Evolutionary conservation across 2,888 invertebrate genomes (phyloP), one percentile per base, ranked within the genome.

Genomic region (Caenorhabditis angaria): DNA sequence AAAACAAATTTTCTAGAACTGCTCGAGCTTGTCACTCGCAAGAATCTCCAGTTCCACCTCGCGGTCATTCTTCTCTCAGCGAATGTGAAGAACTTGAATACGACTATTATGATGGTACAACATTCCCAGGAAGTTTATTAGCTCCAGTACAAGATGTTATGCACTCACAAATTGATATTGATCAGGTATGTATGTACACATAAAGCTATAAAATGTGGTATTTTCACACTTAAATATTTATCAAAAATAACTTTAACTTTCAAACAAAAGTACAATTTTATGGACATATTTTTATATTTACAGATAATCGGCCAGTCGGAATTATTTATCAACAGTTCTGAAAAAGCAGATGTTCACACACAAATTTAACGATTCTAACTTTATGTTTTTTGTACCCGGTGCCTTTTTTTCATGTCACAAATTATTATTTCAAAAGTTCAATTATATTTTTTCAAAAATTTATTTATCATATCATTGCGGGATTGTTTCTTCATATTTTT

Each of bases 81-180:
- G 76, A 73, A 56, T 77, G 70, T 22, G 76, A 79, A 51, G 83
- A 83, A 41, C 64, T 83, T 32, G 83, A 83, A 63, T 83, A 83
- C 61, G 83, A 83, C 50, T 78, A 83, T 65, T 83, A 83, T 61
- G 83, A 83, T 41, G 80, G 77, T 12, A 80, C 82, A 20, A 71
- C 74, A 1, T 73, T 83, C 41, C 82, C 83, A 5, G 83, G 82
- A 10, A 77, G 77, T 50, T 69, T 83, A 18, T 64, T 83, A 28
- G 76, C 77, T 25, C 82, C 83, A 32, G 68, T 70, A 28, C 62
- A 63, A 59, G 78, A 76, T 55, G 71, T 70, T n/a, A 76, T 82
- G 59, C 71, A 76, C 50, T 80, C 83, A 22, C 81, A 83, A 51
- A 85, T 85, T 59, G 85, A 85, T 73, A 85, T 85, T 35, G 85